phyloP scores from a whole-genome alignment of 2,113 vertebrate species.

The Mormyrus iriodes region DNA sequence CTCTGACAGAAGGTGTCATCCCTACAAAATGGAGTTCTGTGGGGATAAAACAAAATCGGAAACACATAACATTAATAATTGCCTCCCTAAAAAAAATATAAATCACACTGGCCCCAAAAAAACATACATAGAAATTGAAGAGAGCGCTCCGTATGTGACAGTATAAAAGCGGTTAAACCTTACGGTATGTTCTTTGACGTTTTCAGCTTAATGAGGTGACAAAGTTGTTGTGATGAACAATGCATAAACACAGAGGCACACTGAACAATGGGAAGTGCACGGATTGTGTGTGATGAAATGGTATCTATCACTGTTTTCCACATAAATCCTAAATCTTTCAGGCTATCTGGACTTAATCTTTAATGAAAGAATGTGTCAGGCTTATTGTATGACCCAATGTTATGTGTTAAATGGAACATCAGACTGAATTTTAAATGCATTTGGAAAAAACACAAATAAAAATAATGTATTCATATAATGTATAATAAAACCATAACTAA shows the following conservation, averaged over 20 bases:
- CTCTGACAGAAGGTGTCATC: conserved; percentile 27
- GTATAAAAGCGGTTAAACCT: neutral
- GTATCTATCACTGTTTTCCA: neutral
- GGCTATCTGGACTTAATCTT: neutral
- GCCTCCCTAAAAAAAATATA: conserved; percentile 10
- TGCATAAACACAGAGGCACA: neutral
- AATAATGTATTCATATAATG: neutral
- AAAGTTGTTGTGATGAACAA: neutral
- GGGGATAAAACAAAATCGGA: conserved; percentile 22
- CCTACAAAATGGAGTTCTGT: conserved; percentile 23
- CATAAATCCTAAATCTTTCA: neutral
- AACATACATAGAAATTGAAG: neutral
- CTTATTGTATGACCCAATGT: neutral
- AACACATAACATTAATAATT: conserved; percentile 29
- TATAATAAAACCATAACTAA: neutral
- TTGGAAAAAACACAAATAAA: neutral
- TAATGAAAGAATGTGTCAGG: neutral
- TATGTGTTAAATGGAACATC: neutral
- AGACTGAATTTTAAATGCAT: neutral
- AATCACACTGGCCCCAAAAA: neutral
- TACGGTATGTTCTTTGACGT: conserved; percentile 1
- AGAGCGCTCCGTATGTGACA: neutral
- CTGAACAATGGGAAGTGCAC: neutral
- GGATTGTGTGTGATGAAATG: neutral
- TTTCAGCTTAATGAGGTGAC: conserved; percentile 26